Percentiles rank a stretch among this genome's conserved stretches.
Evolutionary conservation across 2,113 vertebrate genomes (phyloP).

Genomic region (Leuciscus idus): DNA sequence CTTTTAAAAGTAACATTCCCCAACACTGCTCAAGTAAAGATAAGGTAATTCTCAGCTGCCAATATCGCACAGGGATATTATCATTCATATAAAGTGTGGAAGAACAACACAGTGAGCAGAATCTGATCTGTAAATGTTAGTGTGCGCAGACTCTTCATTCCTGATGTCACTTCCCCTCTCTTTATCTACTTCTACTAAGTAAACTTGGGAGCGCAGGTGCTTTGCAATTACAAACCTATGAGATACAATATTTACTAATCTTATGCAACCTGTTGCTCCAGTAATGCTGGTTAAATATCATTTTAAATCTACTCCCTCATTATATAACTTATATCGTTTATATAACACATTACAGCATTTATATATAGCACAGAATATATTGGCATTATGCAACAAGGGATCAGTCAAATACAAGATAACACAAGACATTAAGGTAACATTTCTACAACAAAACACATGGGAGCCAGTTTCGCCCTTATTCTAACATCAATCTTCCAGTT

Average conservation of each 20-base stretch:
- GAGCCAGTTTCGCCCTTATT: not conserved
- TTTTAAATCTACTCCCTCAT: not conserved
- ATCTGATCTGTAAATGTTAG: not conserved
- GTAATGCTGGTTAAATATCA: not conserved
- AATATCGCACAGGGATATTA: not conserved
- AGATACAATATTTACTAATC: not conserved
- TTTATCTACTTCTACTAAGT: not conserved
- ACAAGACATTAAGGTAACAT: not conserved
- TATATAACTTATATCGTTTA: not conserved
- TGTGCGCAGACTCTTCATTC: not conserved
- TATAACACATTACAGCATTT: not conserved
- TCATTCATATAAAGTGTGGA: not conserved
- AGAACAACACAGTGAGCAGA: not conserved
- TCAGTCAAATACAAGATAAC: not conserved
- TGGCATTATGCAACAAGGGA: not conserved
- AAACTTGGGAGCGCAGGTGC: not conserved
- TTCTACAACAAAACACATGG: not conserved
- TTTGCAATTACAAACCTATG: not conserved
- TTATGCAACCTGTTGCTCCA: not conserved
- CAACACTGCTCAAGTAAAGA: too few species aligned
- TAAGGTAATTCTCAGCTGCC: too few species aligned
- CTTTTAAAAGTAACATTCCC: too few species aligned
- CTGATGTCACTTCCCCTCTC: not conserved
- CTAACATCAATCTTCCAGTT: not conserved
- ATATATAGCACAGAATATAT: not conserved